Evolutionary conservation across 2,888 invertebrate genomes (phyloP).

Genomic region (Chaetoderma sp.): DNA sequence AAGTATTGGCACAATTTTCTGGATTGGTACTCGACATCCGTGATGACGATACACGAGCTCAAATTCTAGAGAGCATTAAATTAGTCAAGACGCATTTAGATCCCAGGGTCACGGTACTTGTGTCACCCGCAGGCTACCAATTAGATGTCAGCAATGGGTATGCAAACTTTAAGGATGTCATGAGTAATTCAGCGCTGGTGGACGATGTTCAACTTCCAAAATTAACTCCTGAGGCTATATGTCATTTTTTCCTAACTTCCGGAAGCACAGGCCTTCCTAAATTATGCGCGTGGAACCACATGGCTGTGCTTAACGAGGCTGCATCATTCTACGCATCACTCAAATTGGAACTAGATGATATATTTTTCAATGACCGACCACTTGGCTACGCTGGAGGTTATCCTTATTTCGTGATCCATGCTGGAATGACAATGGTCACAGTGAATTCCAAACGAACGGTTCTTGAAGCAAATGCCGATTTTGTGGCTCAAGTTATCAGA

Average conservation of each 20-base stretch:
- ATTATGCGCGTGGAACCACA: slow-evolving; percentile 1
- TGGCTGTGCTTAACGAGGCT: not conserved
- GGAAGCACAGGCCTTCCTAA: slow-evolving; percentile 23
- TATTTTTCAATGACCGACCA: not conserved
- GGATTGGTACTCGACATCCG: too few species aligned
- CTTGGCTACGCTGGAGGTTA: not conserved
- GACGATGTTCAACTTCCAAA: not conserved
- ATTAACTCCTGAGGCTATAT: slow-evolving; percentile 16
- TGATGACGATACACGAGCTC: too few species aligned
- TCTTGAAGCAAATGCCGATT: not conserved
- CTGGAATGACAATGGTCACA: not conserved
- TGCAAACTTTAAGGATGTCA: too few species aligned
- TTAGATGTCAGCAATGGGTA: too few species aligned
- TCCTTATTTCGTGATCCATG: not conserved
- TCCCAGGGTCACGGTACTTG: too few species aligned
- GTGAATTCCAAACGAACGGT: not conserved
- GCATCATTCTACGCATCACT: not conserved
- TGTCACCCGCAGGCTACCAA: too few species aligned
- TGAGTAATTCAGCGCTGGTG: not conserved
- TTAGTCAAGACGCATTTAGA: too few species aligned
- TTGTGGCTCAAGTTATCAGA: not conserved
- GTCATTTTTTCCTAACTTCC: slow-evolving; percentile 3
- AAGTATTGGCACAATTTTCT: too few species aligned
- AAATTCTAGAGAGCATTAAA: too few species aligned
- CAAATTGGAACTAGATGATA: not conserved